Percentiles rank a stretch among this genome's conserved stretches.
phyloP scores from a whole-genome alignment of 2,113 vertebrate species.

The Ctenodactylus gundi region DNA sequence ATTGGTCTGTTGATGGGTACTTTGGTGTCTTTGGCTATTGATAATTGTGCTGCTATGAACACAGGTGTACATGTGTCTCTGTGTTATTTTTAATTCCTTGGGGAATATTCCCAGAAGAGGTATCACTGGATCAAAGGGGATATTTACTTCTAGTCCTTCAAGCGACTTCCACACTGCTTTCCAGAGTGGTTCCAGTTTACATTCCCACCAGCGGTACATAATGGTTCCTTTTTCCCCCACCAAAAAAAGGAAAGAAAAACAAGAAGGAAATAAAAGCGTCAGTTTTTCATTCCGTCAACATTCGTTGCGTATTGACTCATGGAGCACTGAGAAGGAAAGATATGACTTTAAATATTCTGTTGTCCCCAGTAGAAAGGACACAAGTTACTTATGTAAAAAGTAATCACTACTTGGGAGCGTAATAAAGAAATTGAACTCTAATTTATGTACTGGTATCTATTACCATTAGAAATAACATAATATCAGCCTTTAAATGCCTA shows the following conservation, averaged over 20 bases:
- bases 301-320: neutral
- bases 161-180: too few species aligned
- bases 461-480: neutral
- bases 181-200: too few species aligned
- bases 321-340: neutral
- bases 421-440: neutral
- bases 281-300: neutral
- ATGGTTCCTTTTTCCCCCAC: neutral
- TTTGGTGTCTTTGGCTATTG: too few species aligned
- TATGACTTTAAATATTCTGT: neutral
- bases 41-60: too few species aligned
- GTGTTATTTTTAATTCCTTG: too few species aligned
- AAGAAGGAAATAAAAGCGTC: neutral
- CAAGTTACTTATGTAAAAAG: neutral
- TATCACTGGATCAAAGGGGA: too few species aligned
- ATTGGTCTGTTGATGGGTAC: too few species aligned
- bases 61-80: too few species aligned
- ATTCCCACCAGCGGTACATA: too few species aligned
- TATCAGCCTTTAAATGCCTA: neutral
- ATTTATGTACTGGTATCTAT: neutral
- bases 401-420: neutral
- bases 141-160: too few species aligned
- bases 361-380: neutral
- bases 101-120: too few species aligned
- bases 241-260: neutral